A percentile compares a stretch with the other conserved stretches of the same genome.
Conservation (phyloP, 2,888 invertebrate species). For the Nudaria mundana region DNA sequence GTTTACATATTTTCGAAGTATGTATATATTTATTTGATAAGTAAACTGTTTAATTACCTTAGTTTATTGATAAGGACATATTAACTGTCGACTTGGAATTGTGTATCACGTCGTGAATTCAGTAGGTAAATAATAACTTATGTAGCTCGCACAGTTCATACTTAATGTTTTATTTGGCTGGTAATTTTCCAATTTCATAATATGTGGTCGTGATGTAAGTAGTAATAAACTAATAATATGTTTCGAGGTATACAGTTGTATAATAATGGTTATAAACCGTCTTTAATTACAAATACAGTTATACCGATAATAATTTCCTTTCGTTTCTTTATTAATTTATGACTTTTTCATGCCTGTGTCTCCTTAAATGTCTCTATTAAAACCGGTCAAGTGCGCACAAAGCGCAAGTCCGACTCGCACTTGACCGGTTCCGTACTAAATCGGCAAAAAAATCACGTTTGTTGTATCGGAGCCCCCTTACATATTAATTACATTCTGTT, state of each 20-base stretch:
- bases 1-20: constrained; percentile 28
- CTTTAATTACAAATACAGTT: neutral
- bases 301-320: neutral
- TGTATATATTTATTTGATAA: constrained; percentile 41
- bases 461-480: no score
- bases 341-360: no score
- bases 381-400: no score
- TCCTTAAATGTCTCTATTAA: no score
- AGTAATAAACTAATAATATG: neutral
- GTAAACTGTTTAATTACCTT: constrained; percentile 41
- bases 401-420: no score
- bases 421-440: no score
- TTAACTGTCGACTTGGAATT: constrained; percentile 16
- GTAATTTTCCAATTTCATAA: constrained; percentile 6
- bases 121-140: constrained; percentile 13
- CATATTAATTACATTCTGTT: no score
- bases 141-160: constrained; percentile 3
- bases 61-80: constrained; percentile 39
- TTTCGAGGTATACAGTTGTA: neutral
- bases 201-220: constrained; percentile 3
- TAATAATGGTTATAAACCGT: constrained; percentile 1
- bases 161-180: constrained; percentile 10
- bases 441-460: no score
- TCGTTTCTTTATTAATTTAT: no score
- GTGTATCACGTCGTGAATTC: constrained; percentile 9